Percentiles rank a stretch among this genome's conserved stretches.
These are phyloP conservation scores for Equus przewalskii DNA, from an alignment of 2,113 vertebrate genomes.

Conservation along the genomic window DNA sequence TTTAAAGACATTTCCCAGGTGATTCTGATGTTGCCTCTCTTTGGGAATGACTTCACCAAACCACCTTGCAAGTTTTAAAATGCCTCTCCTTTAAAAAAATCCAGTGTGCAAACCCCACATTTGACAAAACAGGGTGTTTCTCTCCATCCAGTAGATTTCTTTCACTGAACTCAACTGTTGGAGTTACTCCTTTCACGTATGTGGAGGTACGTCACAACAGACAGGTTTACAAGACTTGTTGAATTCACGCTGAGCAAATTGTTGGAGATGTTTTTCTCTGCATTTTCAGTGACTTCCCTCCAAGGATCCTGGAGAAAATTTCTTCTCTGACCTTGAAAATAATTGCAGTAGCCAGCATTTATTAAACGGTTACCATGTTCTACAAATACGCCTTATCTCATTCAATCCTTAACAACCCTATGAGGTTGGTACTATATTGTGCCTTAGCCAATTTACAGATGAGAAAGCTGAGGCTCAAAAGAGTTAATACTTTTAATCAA, in stretches of 20 bases:
- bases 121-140: neutral
- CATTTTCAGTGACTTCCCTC: slow-evolving; percentile 39
- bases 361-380: neutral
- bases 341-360: neutral
- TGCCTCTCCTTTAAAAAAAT: neutral
- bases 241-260: slow-evolving; percentile 8
- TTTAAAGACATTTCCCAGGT: slow-evolving; percentile 37
- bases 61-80: slow-evolving; percentile 34
- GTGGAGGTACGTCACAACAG: neutral
- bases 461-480: neutral
- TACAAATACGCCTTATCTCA: neutral
- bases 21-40: neutral
- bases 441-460: neutral
- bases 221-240: neutral
- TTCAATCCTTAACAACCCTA: neutral
- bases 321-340: slow-evolving; percentile 20
- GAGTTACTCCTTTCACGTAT: neutral
- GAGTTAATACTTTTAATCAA: slow-evolving; percentile 13
- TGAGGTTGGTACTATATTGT: neutral
- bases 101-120: neutral
- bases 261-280: slow-evolving; percentile 2
- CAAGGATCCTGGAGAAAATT: slow-evolving; percentile 19
- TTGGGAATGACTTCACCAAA: slow-evolving; percentile 1
- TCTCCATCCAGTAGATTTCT: neutral
- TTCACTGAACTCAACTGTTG: neutral